Evolutionary conservation across 2,113 vertebrate genomes (phyloP).

Genomic region (Panthera leo): DNA sequence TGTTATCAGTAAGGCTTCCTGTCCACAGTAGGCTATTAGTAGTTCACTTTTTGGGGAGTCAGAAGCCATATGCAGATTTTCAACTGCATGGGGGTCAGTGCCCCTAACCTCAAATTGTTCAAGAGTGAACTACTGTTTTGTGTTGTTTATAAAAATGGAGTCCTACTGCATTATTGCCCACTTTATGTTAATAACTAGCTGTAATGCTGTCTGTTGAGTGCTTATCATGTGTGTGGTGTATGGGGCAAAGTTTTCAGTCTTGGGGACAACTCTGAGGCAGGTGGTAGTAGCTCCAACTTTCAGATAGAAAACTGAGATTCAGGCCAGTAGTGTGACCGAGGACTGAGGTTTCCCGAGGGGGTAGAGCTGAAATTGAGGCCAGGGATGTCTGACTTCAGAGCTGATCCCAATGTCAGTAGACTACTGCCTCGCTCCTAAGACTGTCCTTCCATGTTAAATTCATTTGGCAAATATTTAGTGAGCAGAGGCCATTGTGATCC

Average conservation of each 20-base stretch:
- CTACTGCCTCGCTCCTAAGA: neutral
- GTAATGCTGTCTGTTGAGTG: neutral
- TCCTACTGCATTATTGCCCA: neutral
- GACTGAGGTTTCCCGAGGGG: neutral
- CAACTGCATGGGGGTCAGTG: neutral
- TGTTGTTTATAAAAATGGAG: neutral
- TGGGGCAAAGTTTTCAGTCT: neutral
- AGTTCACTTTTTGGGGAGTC: neutral
- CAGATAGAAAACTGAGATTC: neutral
- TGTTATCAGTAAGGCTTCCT: neutral
- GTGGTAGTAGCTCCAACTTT: neutral
- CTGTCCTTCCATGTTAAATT: neutral
- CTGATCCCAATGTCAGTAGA: neutral
- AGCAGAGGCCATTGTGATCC: neutral
- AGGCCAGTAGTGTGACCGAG: neutral
- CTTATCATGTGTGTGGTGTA: rapidly evolving
- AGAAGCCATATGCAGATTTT: neutral
- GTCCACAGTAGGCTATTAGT: neutral
- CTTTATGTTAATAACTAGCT: too few relatives aligned
- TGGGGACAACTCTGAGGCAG: neutral
- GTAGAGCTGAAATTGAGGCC: neutral
- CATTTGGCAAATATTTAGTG: neutral
- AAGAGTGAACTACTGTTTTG: neutral
- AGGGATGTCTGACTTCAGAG: neutral
- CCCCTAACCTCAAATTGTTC: neutral